These are phyloP conservation scores for Eupithecia vulgata DNA, from an alignment of 2,888 invertebrate genomes.

Conservation along the genomic window DNA sequence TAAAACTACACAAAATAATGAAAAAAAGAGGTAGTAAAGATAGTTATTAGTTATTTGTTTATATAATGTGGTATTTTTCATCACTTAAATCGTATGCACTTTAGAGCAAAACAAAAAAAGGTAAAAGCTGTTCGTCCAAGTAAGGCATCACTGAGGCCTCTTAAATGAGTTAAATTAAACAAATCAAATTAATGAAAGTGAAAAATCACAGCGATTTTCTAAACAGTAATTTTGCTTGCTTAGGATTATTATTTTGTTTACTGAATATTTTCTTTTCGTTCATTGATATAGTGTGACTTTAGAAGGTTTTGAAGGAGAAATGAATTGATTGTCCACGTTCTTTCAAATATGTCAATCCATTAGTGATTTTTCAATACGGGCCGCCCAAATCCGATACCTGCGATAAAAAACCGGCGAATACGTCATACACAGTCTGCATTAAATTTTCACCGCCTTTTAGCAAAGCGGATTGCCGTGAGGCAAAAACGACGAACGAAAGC, in stretches of 20 bases:
- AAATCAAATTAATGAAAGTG: constrained; percentile 71
- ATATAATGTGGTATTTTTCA: too few relatives aligned
- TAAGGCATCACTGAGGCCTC: too few relatives aligned
- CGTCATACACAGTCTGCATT: constrained; percentile 69
- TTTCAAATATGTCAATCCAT: background rate
- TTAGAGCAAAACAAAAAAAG: too few relatives aligned
- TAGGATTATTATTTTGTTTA: constrained; percentile 41
- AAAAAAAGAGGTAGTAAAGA: too few relatives aligned
- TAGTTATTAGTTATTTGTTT: too few relatives aligned
- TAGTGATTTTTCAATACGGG: constrained; percentile 36
- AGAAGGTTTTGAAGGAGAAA: background rate
- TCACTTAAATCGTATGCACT: too few relatives aligned
- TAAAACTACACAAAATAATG: too few relatives aligned
- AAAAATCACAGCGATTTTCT: constrained; percentile 65
- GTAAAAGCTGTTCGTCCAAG: too few relatives aligned
- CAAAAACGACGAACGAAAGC: constrained; percentile 70
- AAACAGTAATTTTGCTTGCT: constrained; percentile 59
- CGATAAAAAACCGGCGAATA: constrained; percentile 46
- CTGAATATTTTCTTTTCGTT: constrained; percentile 8
- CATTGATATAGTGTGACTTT: background rate
- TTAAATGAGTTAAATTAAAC: constrained; percentile 73
- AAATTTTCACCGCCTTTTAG: constrained; percentile 75
- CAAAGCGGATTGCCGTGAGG: constrained; percentile 73
- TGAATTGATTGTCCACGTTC: background rate
- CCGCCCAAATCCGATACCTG: constrained; percentile 47